Base-by-base conservation (phyloP, 2,113 vertebrate genomes). In the Chloropsis hardwickii region DNA sequence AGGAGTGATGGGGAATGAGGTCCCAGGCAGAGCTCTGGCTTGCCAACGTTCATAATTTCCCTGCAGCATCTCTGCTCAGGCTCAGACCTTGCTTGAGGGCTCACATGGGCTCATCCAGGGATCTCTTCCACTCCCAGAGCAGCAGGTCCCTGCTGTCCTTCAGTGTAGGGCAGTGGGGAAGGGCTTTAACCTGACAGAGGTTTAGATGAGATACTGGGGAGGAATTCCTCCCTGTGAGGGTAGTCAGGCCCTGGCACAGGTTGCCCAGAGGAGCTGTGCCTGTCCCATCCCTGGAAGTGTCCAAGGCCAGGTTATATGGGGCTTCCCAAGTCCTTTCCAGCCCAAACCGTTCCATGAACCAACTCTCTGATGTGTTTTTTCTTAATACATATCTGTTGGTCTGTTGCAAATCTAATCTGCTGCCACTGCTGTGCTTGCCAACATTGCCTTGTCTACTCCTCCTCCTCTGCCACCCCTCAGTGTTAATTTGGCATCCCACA, bases 171-270 rank as follows among this genome's bases (percentile, higher is more conserved):
- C 42, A 19, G 0, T 29, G 39, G 39, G 39, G 31, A 47, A 53
- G 22, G 29, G 39, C 20, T 82, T 60, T 40, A 54, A 31, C 25
- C 69, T 82, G 24, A 2, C 25, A 35, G n/a, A 40, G 28, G 1
- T 29, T 53, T 37, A 45, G 21, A 15, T 61, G 18, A 27, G 62
- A 19, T 23, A 4, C 1, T 22, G 24, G 39, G 40, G 11, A n/a
- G 51, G 54, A 76, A 54, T 69, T 61, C 13, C 33, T 58, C 31
- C 35, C 31, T 53, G 19, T 18, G 60, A 42, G 24, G 23, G 11
- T 60, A n/a, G 5, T 0, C 9, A 40, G 53, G 20, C 53, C 10
- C 23, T 53, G 9, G 60, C 45, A 53, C 2, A 22, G 3, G 2
- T 0, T 65, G 18, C 37, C 37, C 44, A 51, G 76, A 48, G 31